Evolutionary conservation across 1,140 invertebrate genomes (phyloP), one percentile per base, ranked within the genome.

Genomic region (Saccostrea cuccullata): DNA sequence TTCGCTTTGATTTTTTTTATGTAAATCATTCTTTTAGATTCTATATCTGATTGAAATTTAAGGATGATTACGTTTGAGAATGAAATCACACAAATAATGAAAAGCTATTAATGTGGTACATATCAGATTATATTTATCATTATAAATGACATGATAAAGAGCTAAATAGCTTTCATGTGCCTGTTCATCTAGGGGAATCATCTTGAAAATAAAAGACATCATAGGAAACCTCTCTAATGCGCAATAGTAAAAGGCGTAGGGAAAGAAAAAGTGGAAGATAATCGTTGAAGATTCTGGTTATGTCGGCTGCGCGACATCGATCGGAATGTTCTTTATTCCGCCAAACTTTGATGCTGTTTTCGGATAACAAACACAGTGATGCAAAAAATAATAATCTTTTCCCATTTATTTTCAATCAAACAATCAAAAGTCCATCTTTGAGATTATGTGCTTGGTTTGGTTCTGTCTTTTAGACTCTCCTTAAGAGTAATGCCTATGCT

Each of bases 341-440:
- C 23, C 70, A 36, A 30, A 77, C 70, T 9, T 15, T 36, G 26
- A 36, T 15, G 26, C 13, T 77, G 26, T 30, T 77, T 8, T 77
- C 23, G 26, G 23, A 77, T 30, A 77, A 23, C 70, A 36, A 36
- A 77, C 70, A 15, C 70, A 77, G 11, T 77, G 70, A 30, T 77
- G 70, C 11, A 77, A 77, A 77, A n/a, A 77, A 64, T 30, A 77
- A 77, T 77, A 77, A 77, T 77, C 30, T 77, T 15, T 77, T 77
- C 70, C 70, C 70, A 77, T 77, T 77, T 77, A 77, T 77, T 77
- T 77, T 77, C 70, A 77, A 77, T 77, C 70, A 77, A 77, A 77
- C 70, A 77, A 77, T 77, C 70, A 77, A 77, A 77, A 36, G 23
- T 15, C 70, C 30, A 77, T 77, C 70, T 77, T 36, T 77, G 30